Percentiles rank a stretch among this genome's conserved stretches.
phyloP scores from a whole-genome alignment of 2,113 vertebrate genomes.

The Vidua chalybeata region DNA sequence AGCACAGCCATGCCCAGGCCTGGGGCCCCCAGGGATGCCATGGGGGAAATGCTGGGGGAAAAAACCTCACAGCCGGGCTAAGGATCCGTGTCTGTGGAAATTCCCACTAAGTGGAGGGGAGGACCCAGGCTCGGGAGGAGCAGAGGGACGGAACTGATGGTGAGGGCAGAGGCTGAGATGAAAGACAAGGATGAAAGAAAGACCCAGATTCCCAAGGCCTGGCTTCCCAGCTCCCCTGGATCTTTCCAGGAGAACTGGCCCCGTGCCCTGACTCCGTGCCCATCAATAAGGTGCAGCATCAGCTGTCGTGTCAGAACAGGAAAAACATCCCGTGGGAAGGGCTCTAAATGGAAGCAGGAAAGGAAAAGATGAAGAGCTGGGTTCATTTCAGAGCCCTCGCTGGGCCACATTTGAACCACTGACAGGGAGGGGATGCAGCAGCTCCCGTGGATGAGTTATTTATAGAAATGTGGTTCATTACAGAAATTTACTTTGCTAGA shows the following conservation, averaged over 20 bases:
- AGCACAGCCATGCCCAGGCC: not conserved
- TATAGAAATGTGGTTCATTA: not conserved
- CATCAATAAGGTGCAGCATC: constrained; percentile 4
- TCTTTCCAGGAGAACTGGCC: constrained; percentile 34
- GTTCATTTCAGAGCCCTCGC: constrained; percentile 12
- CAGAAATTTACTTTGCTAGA: not conserved
- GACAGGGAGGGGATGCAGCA: not conserved
- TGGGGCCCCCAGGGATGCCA: rapidly evolving
- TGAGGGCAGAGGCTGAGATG: not conserved
- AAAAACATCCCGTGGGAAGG: not conserved
- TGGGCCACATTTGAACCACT: not conserved
- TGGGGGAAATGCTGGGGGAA: not conserved
- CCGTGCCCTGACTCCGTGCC: not conserved
- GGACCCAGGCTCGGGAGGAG: not conserved
- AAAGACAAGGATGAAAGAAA: not conserved
- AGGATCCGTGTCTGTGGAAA: not conserved
- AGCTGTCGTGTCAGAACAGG: constrained; percentile 34
- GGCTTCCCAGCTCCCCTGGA: not conserved
- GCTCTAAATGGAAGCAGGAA: constrained; percentile 34
- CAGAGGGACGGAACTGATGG: not conserved
- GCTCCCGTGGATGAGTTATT: not conserved
- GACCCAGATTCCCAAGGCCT: not conserved
- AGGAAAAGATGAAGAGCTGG: constrained; percentile 14
- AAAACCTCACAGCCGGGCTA: not conserved
- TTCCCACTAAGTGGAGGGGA: not conserved